phyloP scores from a whole-genome alignment of 2,113 vertebrate species.

The Orthonyx spaldingii region DNA sequence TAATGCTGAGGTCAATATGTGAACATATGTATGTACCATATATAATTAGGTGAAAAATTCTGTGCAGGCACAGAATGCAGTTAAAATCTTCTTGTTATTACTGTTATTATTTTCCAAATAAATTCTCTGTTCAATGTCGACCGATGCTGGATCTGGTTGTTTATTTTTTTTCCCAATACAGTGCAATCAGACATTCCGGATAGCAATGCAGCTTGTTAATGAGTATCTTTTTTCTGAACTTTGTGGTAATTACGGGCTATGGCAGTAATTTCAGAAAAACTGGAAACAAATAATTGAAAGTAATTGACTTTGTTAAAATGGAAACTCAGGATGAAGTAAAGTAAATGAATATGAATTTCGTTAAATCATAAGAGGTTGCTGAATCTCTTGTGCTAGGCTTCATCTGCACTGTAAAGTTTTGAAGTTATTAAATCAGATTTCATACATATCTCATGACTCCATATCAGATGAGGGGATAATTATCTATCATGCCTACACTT shows the following conservation, averaged over 20 bases:
- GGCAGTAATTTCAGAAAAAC: neutral
- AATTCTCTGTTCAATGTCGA: neutral
- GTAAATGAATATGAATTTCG: neutral
- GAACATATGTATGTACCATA: neutral
- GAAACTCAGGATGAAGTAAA: neutral
- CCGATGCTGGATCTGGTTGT: neutral
- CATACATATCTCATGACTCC: neutral
- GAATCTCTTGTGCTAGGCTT: neutral
- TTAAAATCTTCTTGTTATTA: neutral
- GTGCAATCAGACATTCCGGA: neutral
- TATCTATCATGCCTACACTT: neutral
- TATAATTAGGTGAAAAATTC: neutral
- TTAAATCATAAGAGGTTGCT: neutral
- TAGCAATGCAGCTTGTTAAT: neutral
- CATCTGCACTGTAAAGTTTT: neutral
- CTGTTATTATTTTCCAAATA: neutral
- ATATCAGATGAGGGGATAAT: neutral
- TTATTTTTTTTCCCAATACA: neutral
- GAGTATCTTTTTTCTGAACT: neutral
- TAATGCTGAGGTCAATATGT: neutral
- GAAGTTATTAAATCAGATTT: neutral
- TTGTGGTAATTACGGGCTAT: neutral
- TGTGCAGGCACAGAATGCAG: neutral
- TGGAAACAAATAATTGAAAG: neutral
- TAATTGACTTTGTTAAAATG: neutral